Evolutionary conservation across 2,888 invertebrate species (phyloP), one percentile per base, ranked within the genome.

Genomic region (Leptinotarsa rubiginosa): DNA sequence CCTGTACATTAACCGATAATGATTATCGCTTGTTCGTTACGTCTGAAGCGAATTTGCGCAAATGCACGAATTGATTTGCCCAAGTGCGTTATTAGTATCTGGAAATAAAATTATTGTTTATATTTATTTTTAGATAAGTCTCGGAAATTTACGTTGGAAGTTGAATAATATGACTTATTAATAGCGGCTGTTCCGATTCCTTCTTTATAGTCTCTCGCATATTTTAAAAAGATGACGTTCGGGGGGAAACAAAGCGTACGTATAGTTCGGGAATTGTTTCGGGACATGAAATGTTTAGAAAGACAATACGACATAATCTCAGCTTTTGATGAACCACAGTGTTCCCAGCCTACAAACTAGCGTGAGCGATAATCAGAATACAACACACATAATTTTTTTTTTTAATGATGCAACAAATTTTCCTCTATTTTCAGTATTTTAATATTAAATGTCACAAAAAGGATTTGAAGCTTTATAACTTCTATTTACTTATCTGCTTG

Each of bases 181-280:
- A 67, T 65, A 70, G 74, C 74, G 67, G 70, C 74, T 66, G 74
- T 66, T 74, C 68, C 72, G 59, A 72, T 54, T 54, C 49, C 75
- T 68, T 75, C 59, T 72, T 65, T 31, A 31, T 18, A 56, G 56
- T 56, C 16, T 25, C 56, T 13, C 56, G 56, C 22, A 25, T 56
- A 56, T 56, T 4, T 56, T 12, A 15, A 56, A 22, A 15, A 22
- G 3, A 56, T 25, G 56, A 56, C 16, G 56, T 25, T 56, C 15
- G 15, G 15, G 13, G 56, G 22, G 4, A 18, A 56, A 56, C 56
- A 22, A 56, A 56, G 22, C 56, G 5, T 22, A 13, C 15, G 20
- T 20, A 22, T 15, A 20, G 15, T 13, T 22, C 1, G 13, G 4
- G 2, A 41, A 41, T 41, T 41, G 0, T 41, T 41, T 41, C 41